phyloP scores from a whole-genome alignment of 2,113 vertebrate genomes.

The Charina bottae region DNA sequence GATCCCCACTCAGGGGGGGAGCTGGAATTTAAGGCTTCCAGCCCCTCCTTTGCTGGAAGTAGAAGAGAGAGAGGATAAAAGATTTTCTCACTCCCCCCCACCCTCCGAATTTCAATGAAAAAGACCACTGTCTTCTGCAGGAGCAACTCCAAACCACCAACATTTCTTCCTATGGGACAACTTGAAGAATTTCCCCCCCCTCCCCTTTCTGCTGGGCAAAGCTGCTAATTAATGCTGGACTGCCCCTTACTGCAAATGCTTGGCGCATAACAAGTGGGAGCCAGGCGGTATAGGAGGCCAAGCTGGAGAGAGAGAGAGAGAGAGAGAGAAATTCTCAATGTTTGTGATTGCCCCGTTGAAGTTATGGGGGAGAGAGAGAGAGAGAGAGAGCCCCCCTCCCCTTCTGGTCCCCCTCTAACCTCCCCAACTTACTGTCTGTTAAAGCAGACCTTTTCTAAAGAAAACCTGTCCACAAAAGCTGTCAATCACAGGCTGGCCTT shows the following conservation, averaged over 20 bases:
- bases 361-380: neutral
- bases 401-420: constrained; percentile 45
- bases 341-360: constrained; percentile 77
- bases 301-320: constrained; percentile 19
- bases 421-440: constrained; percentile 95
- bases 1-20: constrained; percentile 61
- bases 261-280: constrained; percentile 93
- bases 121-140: constrained; percentile 92
- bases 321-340: constrained; percentile 75
- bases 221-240: constrained; percentile 98
- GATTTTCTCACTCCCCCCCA: constrained; percentile 87
- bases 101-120: constrained; percentile 96
- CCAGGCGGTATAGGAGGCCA: constrained; percentile 65
- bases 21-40: constrained; percentile 81
- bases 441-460: constrained; percentile 93
- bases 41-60: constrained; percentile 59
- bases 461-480: constrained; percentile 91
- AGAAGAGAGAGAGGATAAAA: neutral
- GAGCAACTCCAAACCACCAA: constrained; percentile 84
- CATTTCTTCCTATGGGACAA: constrained; percentile 93
- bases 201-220: constrained; percentile 87
- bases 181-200: constrained; percentile 93
- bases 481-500: constrained; percentile 92
- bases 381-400: neutral
- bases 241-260: constrained; percentile 96